These are phyloP conservation scores for Callimorpha dominula DNA, from an alignment of 2,888 invertebrate genomes.

Conservation along the genomic window DNA sequence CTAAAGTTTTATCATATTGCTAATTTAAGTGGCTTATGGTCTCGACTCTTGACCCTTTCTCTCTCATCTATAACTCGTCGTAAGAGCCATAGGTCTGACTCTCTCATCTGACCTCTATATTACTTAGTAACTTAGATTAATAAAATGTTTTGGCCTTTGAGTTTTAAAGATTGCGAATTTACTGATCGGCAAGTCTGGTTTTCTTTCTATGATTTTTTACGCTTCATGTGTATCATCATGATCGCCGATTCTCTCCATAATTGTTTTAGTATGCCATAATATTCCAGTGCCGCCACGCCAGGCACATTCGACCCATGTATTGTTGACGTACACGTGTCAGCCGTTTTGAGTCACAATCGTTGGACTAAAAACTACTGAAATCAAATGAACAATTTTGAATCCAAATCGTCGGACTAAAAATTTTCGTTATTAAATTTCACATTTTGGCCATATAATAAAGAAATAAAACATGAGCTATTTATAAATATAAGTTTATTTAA, in stretches of 20 bases:
- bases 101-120: background rate
- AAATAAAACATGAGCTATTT: background rate
- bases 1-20: too few relatives aligned
- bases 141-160: background rate
- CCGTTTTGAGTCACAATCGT: background rate
- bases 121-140: background rate
- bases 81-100: background rate
- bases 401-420: background rate
- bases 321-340: too few relatives aligned
- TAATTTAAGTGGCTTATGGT: background rate
- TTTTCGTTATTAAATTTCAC: background rate
- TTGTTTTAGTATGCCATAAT: too few relatives aligned
- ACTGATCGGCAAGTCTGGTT: background rate
- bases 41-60: background rate
- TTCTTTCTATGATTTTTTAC: too few relatives aligned
- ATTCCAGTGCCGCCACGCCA: too few relatives aligned
- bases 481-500: slow-evolving; percentile 8
- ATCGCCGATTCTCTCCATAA: too few relatives aligned
- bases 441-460: background rate
- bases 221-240: too few relatives aligned
- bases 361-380: background rate
- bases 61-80: background rate
- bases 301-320: too few relatives aligned
- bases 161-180: background rate
- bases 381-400: background rate